Conservation (phyloP, 2,797 vertebrate genomes). For the Tokudaia tokunoshimensis region DNA sequence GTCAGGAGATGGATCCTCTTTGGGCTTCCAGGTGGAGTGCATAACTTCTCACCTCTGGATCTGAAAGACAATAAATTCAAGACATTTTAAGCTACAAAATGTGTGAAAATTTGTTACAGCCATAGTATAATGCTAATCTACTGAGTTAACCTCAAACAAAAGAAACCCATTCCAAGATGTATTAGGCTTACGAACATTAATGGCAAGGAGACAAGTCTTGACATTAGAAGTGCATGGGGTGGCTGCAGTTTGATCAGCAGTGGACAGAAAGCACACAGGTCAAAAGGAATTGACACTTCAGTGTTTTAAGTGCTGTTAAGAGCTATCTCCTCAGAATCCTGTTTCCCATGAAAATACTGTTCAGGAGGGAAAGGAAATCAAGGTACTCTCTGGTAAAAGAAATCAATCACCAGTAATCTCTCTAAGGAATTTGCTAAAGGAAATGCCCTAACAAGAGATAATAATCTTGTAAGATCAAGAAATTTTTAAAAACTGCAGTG, state of each 20-base stretch:
- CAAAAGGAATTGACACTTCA: neutral
- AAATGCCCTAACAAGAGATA: neutral
- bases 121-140: neutral
- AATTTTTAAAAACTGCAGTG: neutral
- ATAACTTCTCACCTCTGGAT: neutral
- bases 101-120: neutral
- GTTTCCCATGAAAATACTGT: neutral
- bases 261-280: neutral
- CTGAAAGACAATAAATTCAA: neutral
- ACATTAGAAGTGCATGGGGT: neutral
- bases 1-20: neutral
- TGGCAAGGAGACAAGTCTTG: neutral
- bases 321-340: neutral
- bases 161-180: neutral
- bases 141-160: neutral
- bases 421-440: neutral
- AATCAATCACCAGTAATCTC: neutral
- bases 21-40: neutral
- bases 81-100: too few relatives aligned
- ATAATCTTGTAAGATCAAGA: neutral
- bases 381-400: neutral
- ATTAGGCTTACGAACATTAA: neutral
- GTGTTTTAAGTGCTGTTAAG: neutral
- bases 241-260: neutral
- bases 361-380: neutral